Evolutionary conservation across 2,113 vertebrate genomes (phyloP).

Genomic region (Phalacrocorax brasilianus): DNA sequence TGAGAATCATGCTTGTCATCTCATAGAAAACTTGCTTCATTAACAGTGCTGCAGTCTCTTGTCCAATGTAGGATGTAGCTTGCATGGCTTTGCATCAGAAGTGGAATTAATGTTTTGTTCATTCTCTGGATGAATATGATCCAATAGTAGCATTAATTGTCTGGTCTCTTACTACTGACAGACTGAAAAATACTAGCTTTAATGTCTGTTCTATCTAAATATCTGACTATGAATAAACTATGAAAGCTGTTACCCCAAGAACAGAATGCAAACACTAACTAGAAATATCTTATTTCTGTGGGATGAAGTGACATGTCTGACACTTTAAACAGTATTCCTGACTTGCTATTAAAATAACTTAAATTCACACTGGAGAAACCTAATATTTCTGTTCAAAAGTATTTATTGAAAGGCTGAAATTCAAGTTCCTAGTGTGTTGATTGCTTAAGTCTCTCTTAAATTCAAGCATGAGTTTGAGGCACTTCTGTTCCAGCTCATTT

Average conservation of each 20-base stretch:
- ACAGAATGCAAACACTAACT: background rate
- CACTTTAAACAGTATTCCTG: background rate
- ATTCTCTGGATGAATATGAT: background rate
- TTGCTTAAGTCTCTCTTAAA: background rate
- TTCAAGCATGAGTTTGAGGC: background rate
- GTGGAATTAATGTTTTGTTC: background rate
- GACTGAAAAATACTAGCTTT: background rate
- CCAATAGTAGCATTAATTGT: background rate
- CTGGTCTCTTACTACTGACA: background rate
- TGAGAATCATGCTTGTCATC: background rate
- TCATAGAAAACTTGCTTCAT: background rate
- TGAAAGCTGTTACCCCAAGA: background rate
- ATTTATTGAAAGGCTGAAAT: background rate
- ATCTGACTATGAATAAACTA: background rate
- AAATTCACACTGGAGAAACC: background rate
- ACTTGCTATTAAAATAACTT: background rate
- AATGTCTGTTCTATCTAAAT: background rate
- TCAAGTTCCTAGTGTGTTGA: background rate
- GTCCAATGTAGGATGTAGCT: background rate
- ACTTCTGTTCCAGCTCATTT: background rate
- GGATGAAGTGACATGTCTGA: background rate
- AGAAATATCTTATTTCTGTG: background rate
- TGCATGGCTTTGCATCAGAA: conserved; percentile 48
- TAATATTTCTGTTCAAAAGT: background rate
- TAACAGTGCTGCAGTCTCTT: background rate